These are phyloP conservation scores for Lepus townsendii DNA, from an alignment of 2,797 vertebrate species.

Conservation along the genomic window DNA sequence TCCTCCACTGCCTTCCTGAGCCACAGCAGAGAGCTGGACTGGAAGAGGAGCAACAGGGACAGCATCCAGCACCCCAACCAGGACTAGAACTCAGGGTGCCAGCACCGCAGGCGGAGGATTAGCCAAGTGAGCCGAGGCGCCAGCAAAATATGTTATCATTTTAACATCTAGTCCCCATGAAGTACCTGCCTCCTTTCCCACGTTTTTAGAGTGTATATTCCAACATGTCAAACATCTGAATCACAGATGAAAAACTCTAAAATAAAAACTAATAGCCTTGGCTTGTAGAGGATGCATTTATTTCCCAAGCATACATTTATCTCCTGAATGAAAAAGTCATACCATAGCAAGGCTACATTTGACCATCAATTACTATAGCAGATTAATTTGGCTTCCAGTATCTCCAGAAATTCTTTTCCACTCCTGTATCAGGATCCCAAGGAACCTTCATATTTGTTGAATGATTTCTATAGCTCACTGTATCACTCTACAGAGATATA, in stretches of 20 bases:
- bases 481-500: background rate
- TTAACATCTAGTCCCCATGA: background rate
- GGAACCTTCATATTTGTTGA: background rate
- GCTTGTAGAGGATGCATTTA: background rate
- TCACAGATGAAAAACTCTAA: conserved; percentile 4
- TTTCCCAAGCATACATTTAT: background rate
- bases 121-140: too few relatives aligned
- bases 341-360: conserved; percentile 29
- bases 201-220: conserved; percentile 61
- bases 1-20: too few relatives aligned
- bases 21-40: too few relatives aligned
- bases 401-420: background rate
- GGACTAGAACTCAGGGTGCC: too few relatives aligned
- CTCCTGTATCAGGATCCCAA: background rate
- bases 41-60: too few relatives aligned
- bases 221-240: conserved; percentile 28
- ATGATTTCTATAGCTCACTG: conserved; percentile 14
- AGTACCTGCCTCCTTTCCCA: background rate
- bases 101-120: too few relatives aligned
- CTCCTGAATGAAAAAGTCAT: conserved; percentile 24
- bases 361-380: background rate
- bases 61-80: too few relatives aligned
- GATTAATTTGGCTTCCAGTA: conserved; percentile 40
- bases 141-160: background rate
- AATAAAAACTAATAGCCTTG: conserved; percentile 12